Evolutionary conservation across 2,113 vertebrate genomes (phyloP).

Genomic region (Falco punctatus): DNA sequence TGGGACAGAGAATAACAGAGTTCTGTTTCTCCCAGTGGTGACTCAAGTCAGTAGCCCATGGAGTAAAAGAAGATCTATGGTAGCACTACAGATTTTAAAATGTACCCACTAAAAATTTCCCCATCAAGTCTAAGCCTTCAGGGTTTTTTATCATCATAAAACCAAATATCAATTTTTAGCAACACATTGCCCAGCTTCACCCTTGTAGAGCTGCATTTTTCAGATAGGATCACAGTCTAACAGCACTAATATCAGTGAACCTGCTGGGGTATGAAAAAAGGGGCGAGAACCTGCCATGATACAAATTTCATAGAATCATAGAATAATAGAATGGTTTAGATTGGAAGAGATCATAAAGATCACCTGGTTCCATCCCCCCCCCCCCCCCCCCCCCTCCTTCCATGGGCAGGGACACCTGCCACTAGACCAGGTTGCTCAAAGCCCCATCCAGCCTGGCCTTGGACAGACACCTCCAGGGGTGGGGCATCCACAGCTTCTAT

Average conservation of each 20-base stretch:
- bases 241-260: not conserved
- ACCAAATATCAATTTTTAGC: not conserved
- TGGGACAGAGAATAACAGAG: not conserved
- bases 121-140: not conserved
- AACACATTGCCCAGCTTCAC: not conserved
- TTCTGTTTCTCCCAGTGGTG: fast-evolving
- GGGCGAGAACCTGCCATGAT: not conserved
- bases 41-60: not conserved
- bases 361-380: not conserved
- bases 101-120: not conserved
- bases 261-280: fast-evolving
- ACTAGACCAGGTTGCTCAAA: not conserved
- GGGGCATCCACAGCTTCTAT: not conserved
- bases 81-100: not conserved
- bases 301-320: not conserved
- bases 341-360: not conserved
- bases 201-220: not conserved
- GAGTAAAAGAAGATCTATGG: not conserved
- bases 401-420: not conserved
- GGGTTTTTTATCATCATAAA: not conserved
- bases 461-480: not conserved
- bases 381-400: too few species aligned
- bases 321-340: not conserved
- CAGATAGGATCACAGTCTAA: not conserved
- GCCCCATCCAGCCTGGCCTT: not conserved